These are phyloP conservation scores for Leptinotarsa texana DNA, from an alignment of 1,140 invertebrate genomes.

Conservation along the genomic window DNA sequence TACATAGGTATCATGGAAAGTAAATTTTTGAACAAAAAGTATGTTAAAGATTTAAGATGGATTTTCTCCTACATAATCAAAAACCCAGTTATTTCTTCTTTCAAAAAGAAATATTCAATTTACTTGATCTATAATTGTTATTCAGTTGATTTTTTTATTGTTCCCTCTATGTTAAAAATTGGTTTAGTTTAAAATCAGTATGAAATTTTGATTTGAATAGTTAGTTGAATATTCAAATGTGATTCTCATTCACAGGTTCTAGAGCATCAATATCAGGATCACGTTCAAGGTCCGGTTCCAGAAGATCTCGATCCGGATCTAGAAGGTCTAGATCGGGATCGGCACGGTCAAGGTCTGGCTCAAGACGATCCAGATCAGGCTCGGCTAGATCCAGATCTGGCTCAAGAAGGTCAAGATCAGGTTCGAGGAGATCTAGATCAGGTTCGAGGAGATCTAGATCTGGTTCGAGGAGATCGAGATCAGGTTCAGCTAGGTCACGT, in stretches of 20 bases:
- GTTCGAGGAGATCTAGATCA: slow-evolving; percentile 49
- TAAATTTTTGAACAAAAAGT: too few species aligned
- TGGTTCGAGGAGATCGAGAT: slow-evolving; percentile 46
- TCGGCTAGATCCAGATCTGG: slow-evolving; percentile 46
- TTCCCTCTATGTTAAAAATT: too few species aligned
- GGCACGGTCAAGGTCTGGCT: slow-evolving; percentile 49
- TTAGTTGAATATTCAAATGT: neutral
- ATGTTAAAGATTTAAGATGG: too few species aligned
- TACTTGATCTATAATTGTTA: too few species aligned
- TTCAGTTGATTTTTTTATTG: too few species aligned
- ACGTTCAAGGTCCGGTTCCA: slow-evolving; percentile 48
- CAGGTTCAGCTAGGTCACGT: slow-evolving; percentile 55
- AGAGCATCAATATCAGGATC: slow-evolving; percentile 35
- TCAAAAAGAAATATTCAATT: too few species aligned
- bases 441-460: slow-evolving; percentile 44
- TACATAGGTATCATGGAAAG: too few species aligned
- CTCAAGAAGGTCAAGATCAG: slow-evolving; percentile 26
- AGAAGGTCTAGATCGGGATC: slow-evolving; percentile 48
- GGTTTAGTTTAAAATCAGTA: neutral
- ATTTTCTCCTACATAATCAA: too few species aligned
- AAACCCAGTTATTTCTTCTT: too few species aligned
- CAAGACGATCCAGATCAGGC: slow-evolving; percentile 41
- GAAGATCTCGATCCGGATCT: slow-evolving; percentile 49
- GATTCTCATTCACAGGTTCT: slow-evolving; percentile 14
- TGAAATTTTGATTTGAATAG: neutral